Percentiles rank a stretch among this genome's conserved stretches.
Conservation (phyloP, 2,797 vertebrate species). For the Sebastes vulpes region DNA sequence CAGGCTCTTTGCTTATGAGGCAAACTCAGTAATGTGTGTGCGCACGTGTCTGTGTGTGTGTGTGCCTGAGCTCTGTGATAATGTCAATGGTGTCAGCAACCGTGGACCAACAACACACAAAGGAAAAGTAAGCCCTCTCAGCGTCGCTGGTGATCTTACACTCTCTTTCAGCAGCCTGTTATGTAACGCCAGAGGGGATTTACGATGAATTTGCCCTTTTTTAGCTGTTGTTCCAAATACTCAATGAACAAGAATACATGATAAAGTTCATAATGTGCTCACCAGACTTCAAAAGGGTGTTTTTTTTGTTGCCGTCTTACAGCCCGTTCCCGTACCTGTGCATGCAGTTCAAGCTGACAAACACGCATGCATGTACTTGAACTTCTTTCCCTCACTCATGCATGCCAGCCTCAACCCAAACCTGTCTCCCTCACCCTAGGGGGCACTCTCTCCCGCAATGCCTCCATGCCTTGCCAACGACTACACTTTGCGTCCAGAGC, state of each 20-base stretch:
- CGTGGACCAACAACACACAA: slow-evolving; percentile 50
- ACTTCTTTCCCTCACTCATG: slow-evolving; percentile 33
- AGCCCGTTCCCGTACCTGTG: neutral
- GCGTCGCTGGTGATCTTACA: slow-evolving; percentile 61
- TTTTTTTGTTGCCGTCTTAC: neutral
- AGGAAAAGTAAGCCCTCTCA: slow-evolving; percentile 57
- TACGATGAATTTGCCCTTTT: slow-evolving; percentile 17
- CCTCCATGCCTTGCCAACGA: slow-evolving; percentile 76
- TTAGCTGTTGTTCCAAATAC: slow-evolving; percentile 9
- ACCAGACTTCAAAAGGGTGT: neutral
- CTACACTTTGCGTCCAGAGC: slow-evolving; percentile 85
- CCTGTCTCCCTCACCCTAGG: slow-evolving; percentile 81
- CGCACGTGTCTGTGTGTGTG: neutral
- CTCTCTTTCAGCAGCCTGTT: slow-evolving; percentile 49
- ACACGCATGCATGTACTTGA: slow-evolving; percentile 14
- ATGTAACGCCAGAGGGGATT: slow-evolving; percentile 52
- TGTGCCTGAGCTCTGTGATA: slow-evolving; percentile 51
- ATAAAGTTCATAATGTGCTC: neutral
- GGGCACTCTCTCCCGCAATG: slow-evolving; percentile 83
- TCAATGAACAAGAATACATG: slow-evolving; percentile 6
- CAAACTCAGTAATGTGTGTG: slow-evolving; percentile 52
- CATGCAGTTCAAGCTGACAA: slow-evolving; percentile 1
- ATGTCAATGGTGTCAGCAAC: slow-evolving; percentile 72
- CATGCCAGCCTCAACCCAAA: slow-evolving; percentile 45
- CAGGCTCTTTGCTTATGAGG: slow-evolving; percentile 53